phyloP scores from a whole-genome alignment of 2,888 invertebrate species.

The Rhingia campestris region DNA sequence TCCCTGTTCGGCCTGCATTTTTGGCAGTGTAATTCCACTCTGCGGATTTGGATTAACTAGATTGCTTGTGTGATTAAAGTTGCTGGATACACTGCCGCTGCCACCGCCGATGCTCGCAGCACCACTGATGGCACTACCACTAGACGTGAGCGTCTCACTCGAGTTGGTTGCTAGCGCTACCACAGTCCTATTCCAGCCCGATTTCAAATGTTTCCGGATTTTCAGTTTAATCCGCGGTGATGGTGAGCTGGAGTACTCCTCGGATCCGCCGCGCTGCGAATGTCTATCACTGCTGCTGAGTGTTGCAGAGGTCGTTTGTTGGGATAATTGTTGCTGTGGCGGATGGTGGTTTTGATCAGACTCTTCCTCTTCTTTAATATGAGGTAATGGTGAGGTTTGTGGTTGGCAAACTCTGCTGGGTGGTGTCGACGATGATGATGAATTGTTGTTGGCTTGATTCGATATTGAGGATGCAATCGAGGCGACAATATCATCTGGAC shows the following conservation, averaged over 20 bases:
- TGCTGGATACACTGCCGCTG: slow-evolving; percentile 77
- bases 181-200: slow-evolving; percentile 81
- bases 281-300: slow-evolving; percentile 80
- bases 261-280: slow-evolving; percentile 72
- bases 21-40: slow-evolving; percentile 84
- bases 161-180: slow-evolving; percentile 80
- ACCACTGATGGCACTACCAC: slow-evolving; percentile 77
- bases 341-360: slow-evolving; percentile 83
- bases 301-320: slow-evolving; percentile 75
- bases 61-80: slow-evolving; percentile 76
- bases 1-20: slow-evolving; percentile 96
- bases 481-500: slow-evolving; percentile 77
- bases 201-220: slow-evolving; percentile 81
- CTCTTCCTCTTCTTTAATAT: slow-evolving; percentile 92
- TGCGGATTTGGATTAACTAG: slow-evolving; percentile 77
- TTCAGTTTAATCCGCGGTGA: slow-evolving; percentile 82
- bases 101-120: slow-evolving; percentile 77
- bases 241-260: slow-evolving; percentile 79
- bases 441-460: slow-evolving; percentile 68
- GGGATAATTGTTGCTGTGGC: slow-evolving; percentile 83
- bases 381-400: slow-evolving; percentile 90
- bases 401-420: slow-evolving; percentile 83
- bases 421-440: slow-evolving; percentile 79
- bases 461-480: slow-evolving; percentile 71
- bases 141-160: slow-evolving; percentile 80